phyloP scores from a whole-genome alignment of 2,888 invertebrate genomes.

The Ferrisia virgata region DNA sequence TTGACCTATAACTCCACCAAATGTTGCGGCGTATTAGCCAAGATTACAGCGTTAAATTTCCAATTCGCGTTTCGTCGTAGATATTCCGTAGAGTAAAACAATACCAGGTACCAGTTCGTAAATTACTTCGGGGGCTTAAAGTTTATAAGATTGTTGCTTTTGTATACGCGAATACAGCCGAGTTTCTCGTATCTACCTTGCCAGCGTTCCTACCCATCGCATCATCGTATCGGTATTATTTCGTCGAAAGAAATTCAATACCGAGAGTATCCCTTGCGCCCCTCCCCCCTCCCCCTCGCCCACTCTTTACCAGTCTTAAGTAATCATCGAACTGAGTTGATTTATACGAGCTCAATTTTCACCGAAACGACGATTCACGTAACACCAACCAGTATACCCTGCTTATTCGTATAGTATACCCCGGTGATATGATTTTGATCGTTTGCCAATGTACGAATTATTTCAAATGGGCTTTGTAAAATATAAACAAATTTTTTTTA shows the following conservation, averaged over 20 bases:
- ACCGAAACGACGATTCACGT: background rate
- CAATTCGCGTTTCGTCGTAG: background rate
- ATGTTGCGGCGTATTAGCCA: background rate
- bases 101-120: no score
- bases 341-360: background rate
- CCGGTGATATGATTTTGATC: background rate
- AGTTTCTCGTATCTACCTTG: no score
- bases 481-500: constrained; percentile 9
- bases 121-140: background rate
- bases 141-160: background rate
- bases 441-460: background rate
- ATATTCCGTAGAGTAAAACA: background rate
- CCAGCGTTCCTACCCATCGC: no score
- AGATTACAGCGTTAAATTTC: background rate
- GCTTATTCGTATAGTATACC: no score
- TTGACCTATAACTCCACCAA: background rate
- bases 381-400: no score
- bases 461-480: background rate
- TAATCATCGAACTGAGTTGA: background rate
- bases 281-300: no score
- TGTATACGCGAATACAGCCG: no score
- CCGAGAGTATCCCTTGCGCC: background rate
- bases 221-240: no score
- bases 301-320: no score
- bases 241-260: background rate